Evolutionary conservation across 2,888 invertebrate genomes (phyloP).

Genomic region (Rhogogaster chlorosoma): DNA sequence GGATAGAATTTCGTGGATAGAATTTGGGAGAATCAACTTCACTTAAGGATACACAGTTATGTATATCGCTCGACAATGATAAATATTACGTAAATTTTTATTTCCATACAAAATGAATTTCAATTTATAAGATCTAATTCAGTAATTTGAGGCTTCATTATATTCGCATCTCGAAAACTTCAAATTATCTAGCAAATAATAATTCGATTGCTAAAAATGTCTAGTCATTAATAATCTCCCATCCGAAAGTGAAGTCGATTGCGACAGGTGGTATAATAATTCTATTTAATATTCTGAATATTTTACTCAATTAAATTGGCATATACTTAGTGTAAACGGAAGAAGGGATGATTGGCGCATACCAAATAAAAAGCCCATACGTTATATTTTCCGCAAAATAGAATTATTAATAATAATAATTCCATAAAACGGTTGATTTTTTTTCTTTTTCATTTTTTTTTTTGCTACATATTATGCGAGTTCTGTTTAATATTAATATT

Average conservation of each 20-base stretch:
- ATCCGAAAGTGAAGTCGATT: not conserved
- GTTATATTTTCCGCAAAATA: constrained; percentile 44
- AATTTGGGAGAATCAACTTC: not conserved
- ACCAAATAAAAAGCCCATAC: constrained; percentile 25
- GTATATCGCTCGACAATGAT: not conserved
- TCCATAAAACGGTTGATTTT: constrained; percentile 26
- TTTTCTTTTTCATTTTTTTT: constrained; percentile 34
- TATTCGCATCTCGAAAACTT: not conserved
- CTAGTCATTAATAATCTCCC: not conserved
- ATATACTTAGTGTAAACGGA: constrained; percentile 1
- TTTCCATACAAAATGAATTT: not conserved
- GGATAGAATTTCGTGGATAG: not conserved
- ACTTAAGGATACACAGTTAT: not conserved
- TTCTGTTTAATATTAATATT: constrained; percentile 1
- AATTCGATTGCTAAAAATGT: not conserved
- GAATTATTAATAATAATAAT: constrained; percentile 50
- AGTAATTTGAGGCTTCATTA: not conserved
- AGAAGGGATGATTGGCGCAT: constrained; percentile 1
- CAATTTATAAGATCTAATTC: not conserved
- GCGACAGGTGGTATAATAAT: not conserved
- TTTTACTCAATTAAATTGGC: not conserved
- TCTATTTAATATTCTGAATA: not conserved
- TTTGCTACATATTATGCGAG: constrained; percentile 45
- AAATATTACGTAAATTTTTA: not conserved
- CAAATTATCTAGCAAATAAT: not conserved